Evolutionary conservation across 2,113 vertebrate species (phyloP).

Genomic region (Phalacrocorax carbo): DNA sequence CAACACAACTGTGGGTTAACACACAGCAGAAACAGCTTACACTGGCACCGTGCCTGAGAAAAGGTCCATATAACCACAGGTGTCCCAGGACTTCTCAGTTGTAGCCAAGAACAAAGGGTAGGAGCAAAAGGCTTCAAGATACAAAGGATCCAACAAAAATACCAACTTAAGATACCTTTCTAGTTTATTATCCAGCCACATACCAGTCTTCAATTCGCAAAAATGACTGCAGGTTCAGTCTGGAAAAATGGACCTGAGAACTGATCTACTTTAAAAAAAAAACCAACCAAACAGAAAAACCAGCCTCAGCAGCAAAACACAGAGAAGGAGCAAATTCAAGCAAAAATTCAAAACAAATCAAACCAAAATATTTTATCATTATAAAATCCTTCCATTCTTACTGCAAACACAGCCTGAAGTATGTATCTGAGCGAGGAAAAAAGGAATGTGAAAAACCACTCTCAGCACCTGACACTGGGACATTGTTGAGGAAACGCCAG

Average conservation of each 20-base stretch:
- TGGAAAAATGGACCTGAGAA: neutral
- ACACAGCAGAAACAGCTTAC: neutral
- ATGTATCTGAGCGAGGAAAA: neutral
- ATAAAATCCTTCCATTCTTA: neutral
- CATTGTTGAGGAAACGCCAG: neutral
- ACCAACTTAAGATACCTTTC: neutral
- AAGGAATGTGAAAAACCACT: neutral
- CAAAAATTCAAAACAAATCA: no score
- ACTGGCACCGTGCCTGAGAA: neutral
- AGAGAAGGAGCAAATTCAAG: neutral
- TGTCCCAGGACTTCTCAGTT: neutral
- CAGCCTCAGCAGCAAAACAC: neutral
- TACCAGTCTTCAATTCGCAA: neutral
- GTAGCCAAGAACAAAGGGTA: neutral
- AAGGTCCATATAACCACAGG: neutral
- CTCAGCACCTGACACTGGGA: neutral
- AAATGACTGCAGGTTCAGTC: neutral
- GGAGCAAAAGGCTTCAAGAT: neutral
- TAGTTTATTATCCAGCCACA: neutral
- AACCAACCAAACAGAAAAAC: neutral
- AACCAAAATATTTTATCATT: neutral
- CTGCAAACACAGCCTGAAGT: neutral
- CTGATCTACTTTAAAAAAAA: neutral
- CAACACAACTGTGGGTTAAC: neutral
- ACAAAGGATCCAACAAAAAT: conserved; percentile 4